Conservation (phyloP, 92 coral and sea anemone genomes). For the Scolanthus callimorphus region DNA sequence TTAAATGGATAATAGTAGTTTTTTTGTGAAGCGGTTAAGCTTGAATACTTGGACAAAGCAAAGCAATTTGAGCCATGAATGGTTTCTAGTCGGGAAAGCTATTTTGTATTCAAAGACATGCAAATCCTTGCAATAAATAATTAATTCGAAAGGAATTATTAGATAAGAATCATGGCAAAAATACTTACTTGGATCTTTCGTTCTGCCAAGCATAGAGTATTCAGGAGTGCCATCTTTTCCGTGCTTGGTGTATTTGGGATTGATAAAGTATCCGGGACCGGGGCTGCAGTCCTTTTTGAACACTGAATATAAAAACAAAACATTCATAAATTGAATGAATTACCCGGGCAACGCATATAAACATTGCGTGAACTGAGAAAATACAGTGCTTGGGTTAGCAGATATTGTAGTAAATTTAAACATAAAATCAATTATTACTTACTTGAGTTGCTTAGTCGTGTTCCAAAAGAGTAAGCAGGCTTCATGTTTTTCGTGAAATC, state of each 20-base stretch:
- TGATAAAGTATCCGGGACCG: constrained; percentile 83
- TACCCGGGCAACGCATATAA: too few species aligned
- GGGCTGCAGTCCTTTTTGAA: constrained; percentile 97
- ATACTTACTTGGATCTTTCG: constrained; percentile 87
- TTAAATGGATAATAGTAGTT: too few species aligned
- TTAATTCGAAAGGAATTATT: too few species aligned
- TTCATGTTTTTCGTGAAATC: constrained; percentile 71
- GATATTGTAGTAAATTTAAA: background rate
- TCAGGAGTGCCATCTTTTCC: constrained; percentile 91
- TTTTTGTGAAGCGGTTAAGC: too few species aligned
- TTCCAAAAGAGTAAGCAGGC: constrained; percentile 90
- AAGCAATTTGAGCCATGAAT: too few species aligned
- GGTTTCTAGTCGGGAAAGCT: too few species aligned
- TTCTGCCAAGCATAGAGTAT: constrained; percentile 86
- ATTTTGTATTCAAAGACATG: too few species aligned
- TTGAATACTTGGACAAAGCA: too few species aligned
- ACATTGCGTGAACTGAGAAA: too few species aligned
- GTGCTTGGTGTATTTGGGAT: constrained; percentile 58
- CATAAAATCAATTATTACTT: constrained; percentile 14
- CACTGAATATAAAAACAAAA: constrained; percentile 41
- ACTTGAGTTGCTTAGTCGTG: constrained; percentile 85
- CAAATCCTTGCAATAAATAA: too few species aligned
- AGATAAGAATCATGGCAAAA: background rate
- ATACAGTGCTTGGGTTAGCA: too few species aligned
- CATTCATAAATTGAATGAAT: background rate